Evolutionary conservation across 2,888 invertebrate genomes (phyloP), one percentile per base, ranked within the genome.

Genomic region (Sphaerophoria taeniata): DNA sequence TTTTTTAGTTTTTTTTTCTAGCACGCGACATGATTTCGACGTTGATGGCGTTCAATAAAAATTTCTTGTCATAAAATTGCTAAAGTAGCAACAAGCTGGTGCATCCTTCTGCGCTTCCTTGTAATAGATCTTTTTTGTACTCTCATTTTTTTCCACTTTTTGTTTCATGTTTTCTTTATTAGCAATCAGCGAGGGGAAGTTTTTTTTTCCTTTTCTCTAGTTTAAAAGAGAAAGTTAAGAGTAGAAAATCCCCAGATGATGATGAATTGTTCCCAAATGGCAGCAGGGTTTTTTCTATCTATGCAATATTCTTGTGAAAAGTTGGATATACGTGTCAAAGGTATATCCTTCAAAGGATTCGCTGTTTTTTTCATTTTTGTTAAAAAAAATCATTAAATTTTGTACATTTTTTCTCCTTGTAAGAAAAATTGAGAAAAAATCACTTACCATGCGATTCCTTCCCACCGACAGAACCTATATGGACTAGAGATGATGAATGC

Each of bases 361-460:
- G 4, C 33, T 55, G 55, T 34, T 61, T 39, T 56, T 34, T 69
- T 51, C 36, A 51, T 56, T 24, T 11, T 36, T 6, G 4, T 16
- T 14, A 7, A 45, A 43, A 31, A 72, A 78, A 55, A 33, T 74
- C 63, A 79, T 70, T 70, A 70, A 60, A 36, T 33, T 34, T 12
- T 9, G 16, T 24, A 24, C 24, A 24, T 24, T 24, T 24, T 24
- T 24, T 24, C 24, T 1, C 2, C 24, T 24, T 24, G 24, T 24
- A 7, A 16, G n/a, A 7, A 63, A 63, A 49, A 47, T 60, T 65
- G 39, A 51, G 56, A 24, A 9, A 49, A 77, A 55, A 67, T 39
- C 75, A 90, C 91, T 91, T 89, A 91, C 91, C 91, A 88, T 91
- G 91, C 87, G 90, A 89, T 88, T 91, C 91, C 88, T 91, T 91